Conservation (phyloP, 2,797 vertebrate genomes). For the Trichosurus vulpecula region DNA sequence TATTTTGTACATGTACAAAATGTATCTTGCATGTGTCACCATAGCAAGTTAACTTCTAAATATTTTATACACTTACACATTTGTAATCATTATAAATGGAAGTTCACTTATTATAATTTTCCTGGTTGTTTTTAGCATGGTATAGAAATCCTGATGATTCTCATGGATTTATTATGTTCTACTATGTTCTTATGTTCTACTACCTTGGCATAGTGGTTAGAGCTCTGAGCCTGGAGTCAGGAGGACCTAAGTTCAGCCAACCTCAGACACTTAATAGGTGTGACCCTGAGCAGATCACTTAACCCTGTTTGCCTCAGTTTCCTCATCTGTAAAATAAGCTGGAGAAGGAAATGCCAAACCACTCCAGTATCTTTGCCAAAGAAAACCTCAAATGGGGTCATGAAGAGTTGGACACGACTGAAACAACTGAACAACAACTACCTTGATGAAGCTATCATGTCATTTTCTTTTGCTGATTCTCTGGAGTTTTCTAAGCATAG, state of each 20-base stretch:
- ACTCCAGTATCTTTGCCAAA: too few species aligned
- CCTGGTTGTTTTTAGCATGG: not conserved
- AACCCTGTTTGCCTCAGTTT: not conserved
- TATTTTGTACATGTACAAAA: not conserved
- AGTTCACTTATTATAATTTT: not conserved
- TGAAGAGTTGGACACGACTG: slow-evolving; percentile 56
- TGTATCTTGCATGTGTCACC: not conserved
- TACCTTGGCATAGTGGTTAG: not conserved
- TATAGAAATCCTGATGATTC: not conserved
- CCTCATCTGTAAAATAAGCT: not conserved
- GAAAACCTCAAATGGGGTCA: slow-evolving; percentile 67
- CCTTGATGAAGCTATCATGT: not conserved
- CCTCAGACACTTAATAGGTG: not conserved
- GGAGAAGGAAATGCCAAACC: not conserved
- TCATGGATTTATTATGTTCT: not conserved
- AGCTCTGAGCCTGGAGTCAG: not conserved
- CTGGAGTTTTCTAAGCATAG: not conserved
- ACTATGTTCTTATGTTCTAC: not conserved
- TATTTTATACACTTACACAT: not conserved
- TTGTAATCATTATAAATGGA: not conserved
- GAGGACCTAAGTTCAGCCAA: not conserved
- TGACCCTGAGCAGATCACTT: not conserved
- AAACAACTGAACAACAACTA: not conserved
- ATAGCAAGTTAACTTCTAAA: not conserved
- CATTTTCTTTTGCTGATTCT: not conserved